phyloP scores from a whole-genome alignment of 2,888 invertebrate genomes.

The Saturnia pavonia region DNA sequence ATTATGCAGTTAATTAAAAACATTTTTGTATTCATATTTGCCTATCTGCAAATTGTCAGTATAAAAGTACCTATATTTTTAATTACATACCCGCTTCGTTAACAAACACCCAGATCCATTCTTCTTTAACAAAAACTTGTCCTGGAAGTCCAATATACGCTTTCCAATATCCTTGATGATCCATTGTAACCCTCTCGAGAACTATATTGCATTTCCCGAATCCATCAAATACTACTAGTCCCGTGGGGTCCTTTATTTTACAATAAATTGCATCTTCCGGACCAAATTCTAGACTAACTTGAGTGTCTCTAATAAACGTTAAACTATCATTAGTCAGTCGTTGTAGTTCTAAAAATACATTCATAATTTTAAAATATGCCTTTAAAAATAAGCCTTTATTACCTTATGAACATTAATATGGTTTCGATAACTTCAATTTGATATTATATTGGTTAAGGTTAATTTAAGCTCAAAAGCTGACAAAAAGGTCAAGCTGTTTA shows the following conservation, averaged over 20 bases:
- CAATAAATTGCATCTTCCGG: constrained; percentile 62
- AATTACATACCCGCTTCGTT: constrained; percentile 43
- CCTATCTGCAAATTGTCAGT: too few species aligned
- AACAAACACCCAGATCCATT: constrained; percentile 43
- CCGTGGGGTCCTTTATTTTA: constrained; percentile 43
- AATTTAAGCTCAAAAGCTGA: too few species aligned
- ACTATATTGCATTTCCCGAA: constrained; percentile 60
- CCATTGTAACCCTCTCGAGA: constrained; percentile 44
- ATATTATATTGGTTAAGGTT: too few species aligned
- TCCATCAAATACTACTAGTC: constrained; percentile 46
- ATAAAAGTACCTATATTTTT: not conserved
- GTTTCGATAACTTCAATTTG: too few species aligned
- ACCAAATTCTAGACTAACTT: constrained; percentile 48
- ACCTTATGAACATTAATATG: not conserved
- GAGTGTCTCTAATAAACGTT: constrained; percentile 32
- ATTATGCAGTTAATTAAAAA: not conserved
- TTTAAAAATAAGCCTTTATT: too few species aligned
- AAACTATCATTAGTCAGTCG: not conserved
- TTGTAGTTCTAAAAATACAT: constrained; percentile 12
- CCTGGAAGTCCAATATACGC: constrained; percentile 49
- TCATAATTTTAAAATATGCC: not conserved
- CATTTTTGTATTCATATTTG: too few species aligned
- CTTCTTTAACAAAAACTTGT: constrained; percentile 44
- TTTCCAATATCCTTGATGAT: constrained; percentile 58
- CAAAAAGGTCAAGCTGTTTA: too few species aligned